Conservation (phyloP, 2,113 vertebrate genomes). For the Archocentrus centrarchus region DNA sequence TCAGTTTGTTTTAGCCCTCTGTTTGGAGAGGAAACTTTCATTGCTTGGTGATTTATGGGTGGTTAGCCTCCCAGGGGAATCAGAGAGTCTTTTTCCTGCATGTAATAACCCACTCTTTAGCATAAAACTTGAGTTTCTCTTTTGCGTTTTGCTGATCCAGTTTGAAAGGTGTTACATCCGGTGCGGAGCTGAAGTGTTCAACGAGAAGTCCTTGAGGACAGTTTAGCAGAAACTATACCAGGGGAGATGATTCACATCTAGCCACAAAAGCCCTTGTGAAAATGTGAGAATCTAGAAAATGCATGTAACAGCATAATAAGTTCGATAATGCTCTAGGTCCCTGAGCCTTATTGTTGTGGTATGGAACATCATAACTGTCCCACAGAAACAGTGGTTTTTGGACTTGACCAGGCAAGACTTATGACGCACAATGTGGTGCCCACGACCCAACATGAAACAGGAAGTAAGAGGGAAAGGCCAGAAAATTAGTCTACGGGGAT, state of each 20-base stretch:
- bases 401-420: not conserved
- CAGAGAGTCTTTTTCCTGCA: conserved; percentile 65
- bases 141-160: conserved; percentile 69
- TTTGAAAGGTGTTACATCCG: conserved; percentile 77
- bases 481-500: conserved; percentile 69
- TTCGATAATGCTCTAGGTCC: not conserved
- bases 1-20: conserved; percentile 76
- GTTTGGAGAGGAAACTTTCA: conserved; percentile 79
- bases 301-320: not conserved
- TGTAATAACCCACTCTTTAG: conserved; percentile 63
- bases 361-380: conserved; percentile 21
- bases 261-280: conserved; percentile 45
- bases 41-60: conserved; percentile 80
- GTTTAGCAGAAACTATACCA: conserved; percentile 39
- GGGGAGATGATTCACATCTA: conserved; percentile 51
- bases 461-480: conserved; percentile 62
- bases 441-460: conserved; percentile 59
- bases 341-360: conserved; percentile 11
- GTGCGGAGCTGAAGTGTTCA: conserved; percentile 28
- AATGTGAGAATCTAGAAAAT: conserved; percentile 42
- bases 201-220: conserved; percentile 22
- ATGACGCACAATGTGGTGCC: conserved; percentile 68
- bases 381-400: conserved; percentile 31
- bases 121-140: conserved; percentile 67
- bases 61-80: conserved; percentile 63